Evolutionary conservation across 2,888 invertebrate species (phyloP).

Genomic region (Elmis aenea): DNA sequence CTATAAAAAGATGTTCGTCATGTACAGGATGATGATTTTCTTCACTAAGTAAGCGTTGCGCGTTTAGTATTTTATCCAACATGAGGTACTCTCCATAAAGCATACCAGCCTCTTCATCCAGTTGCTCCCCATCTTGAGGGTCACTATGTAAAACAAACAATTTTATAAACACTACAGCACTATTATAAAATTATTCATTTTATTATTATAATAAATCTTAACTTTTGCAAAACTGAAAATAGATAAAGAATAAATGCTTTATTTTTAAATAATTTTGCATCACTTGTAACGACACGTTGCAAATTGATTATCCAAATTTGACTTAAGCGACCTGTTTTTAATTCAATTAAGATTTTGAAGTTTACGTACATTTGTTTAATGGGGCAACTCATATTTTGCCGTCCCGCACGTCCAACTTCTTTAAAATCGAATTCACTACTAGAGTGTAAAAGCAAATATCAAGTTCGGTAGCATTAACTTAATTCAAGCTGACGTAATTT

Average conservation of each 20-base stretch:
- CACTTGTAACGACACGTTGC: too few relatives aligned
- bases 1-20: constrained; percentile 95
- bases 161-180: background rate
- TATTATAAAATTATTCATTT: background rate
- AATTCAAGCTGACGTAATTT: constrained; percentile 23
- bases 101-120: constrained; percentile 71
- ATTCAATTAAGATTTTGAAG: too few relatives aligned
- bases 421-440: constrained; percentile 28
- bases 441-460: constrained; percentile 9
- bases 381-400: constrained; percentile 35
- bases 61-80: constrained; percentile 78
- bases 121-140: constrained; percentile 51
- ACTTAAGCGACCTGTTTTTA: too few relatives aligned
- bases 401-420: constrained; percentile 23
- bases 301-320: too few relatives aligned
- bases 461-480: constrained; percentile 18
- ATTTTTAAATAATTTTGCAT: constrained; percentile 6
- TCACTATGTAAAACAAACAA: constrained; percentile 24
- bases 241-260: too few relatives aligned
- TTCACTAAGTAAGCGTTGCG: constrained; percentile 76
- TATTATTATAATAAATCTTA: constrained; percentile 1
- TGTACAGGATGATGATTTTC: constrained; percentile 74
- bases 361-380: constrained; percentile 29
- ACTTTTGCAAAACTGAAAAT: too few relatives aligned
- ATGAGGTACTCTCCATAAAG: constrained; percentile 87